These are phyloP conservation scores for Caenorhabditis imperialis DNA, from an alignment of 2,888 invertebrate genomes.

Conservation along the genomic window DNA sequence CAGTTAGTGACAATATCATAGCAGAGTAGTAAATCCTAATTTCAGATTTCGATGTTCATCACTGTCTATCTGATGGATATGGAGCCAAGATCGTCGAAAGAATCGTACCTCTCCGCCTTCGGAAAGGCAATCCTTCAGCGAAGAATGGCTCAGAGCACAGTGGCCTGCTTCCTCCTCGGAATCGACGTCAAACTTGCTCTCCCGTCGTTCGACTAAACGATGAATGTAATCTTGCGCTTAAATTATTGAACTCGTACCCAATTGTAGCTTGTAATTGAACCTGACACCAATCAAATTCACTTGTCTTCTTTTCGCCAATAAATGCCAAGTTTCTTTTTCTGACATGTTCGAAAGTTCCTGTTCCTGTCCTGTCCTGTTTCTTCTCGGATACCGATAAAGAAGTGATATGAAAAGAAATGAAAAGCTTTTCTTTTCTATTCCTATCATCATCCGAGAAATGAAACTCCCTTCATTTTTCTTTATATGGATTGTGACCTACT, in stretches of 20 bases:
- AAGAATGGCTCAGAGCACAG: constrained; percentile 77
- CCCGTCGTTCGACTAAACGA: constrained; percentile 59
- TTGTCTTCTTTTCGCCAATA: constrained; percentile 9
- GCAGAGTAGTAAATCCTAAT: background rate
- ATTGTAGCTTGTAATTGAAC: constrained; percentile 43
- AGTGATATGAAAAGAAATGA: constrained; percentile 17
- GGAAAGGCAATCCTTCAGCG: constrained; percentile 76
- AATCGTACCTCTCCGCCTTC: constrained; percentile 77
- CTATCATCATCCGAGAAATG: constrained; percentile 3
- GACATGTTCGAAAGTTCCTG: background rate
- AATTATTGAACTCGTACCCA: constrained; percentile 15
- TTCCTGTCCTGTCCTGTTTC: background rate
- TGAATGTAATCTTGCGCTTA: constrained; percentile 7
- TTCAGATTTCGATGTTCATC: constrained; percentile 78
- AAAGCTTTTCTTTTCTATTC: constrained; percentile 26
- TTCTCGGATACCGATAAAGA: too few species aligned
- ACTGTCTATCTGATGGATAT: constrained; percentile 78
- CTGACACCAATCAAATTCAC: constrained; percentile 9
- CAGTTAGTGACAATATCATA: constrained; percentile 58
- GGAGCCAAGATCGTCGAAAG: constrained; percentile 73
- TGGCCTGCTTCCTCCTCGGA: constrained; percentile 77
- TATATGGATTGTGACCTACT: background rate
- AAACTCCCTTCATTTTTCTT: background rate
- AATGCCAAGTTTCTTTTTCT: too few species aligned
- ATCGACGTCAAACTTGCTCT: constrained; percentile 74